A percentile compares a stretch with the other conserved stretches of the same genome.
Evolutionary conservation across 1,140 invertebrate genomes (phyloP).

Genomic region (Meloidogyne chitwoodi): DNA sequence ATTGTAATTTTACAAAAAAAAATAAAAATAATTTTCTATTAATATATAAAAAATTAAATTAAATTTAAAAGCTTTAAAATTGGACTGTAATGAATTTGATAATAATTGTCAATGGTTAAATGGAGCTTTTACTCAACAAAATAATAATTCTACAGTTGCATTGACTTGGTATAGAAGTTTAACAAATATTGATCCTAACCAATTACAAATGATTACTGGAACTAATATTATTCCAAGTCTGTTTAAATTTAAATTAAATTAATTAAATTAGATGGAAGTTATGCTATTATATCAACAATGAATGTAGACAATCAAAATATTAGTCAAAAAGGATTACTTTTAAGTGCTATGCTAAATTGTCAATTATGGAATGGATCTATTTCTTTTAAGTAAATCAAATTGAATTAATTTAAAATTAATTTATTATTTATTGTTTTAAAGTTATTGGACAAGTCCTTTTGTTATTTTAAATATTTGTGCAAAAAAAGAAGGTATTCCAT

Average conservation of each 20-base stretch:
- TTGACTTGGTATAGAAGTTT: slow-evolving; percentile 18
- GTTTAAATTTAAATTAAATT: not conserved
- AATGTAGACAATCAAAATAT: not conserved
- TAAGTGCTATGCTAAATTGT: not conserved
- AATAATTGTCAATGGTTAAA: not conserved
- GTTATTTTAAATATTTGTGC: slow-evolving; percentile 6
- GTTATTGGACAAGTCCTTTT: slow-evolving; percentile 20
- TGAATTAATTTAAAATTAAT: not conserved
- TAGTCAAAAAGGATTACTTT: not conserved
- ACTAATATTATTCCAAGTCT: slow-evolving; percentile 7
- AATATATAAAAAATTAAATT: not conserved
- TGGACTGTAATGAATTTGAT: not conserved
- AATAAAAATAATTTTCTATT: no score
- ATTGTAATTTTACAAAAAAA: no score
- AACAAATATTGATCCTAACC: not conserved
- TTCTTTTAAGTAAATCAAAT: slow-evolving; percentile 2
- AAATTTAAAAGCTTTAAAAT: not conserved
- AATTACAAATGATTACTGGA: slow-evolving; percentile 15
- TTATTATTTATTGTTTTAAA: not conserved
- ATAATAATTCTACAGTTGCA: not conserved
- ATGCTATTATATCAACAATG: slow-evolving; percentile 13
- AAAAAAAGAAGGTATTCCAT: not conserved
- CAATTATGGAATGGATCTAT: slow-evolving; percentile 4
- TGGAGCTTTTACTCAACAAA: not conserved
- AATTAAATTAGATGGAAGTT: not conserved